Conservation (phyloP, 2,113 vertebrate species). For the Peromyscus leucopus region DNA sequence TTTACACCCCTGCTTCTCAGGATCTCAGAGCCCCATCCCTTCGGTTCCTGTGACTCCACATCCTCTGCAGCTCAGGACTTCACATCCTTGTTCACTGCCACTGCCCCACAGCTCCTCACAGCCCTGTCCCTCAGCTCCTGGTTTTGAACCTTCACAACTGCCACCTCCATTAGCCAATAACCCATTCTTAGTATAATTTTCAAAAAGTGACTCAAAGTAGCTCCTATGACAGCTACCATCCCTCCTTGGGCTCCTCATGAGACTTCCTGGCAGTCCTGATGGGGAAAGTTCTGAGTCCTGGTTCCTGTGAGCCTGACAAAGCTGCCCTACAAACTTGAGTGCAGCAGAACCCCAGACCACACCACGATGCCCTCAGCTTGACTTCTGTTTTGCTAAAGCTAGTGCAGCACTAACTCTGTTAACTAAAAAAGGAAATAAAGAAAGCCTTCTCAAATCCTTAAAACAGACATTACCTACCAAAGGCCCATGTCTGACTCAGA, state of each 20-base stretch:
- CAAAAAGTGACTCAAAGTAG: background rate
- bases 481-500: background rate
- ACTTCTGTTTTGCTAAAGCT: background rate
- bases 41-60: background rate
- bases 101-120: background rate
- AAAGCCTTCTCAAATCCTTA: background rate
- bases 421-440: background rate
- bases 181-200: background rate
- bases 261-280: background rate
- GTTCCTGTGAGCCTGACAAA: background rate
- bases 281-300: background rate
- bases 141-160: too few species aligned
- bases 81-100: background rate
- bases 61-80: background rate
- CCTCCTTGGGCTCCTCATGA: background rate
- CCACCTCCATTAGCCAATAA: background rate
- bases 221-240: fast-evolving
- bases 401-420: background rate
- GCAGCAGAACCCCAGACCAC: background rate
- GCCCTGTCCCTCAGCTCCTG: too few species aligned
- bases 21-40: background rate
- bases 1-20: too few species aligned
- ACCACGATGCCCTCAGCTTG: background rate
- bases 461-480: background rate
- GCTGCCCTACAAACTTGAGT: background rate